Conservation (phyloP, 2,797 vertebrate genomes). For the Malurus splendens region DNA sequence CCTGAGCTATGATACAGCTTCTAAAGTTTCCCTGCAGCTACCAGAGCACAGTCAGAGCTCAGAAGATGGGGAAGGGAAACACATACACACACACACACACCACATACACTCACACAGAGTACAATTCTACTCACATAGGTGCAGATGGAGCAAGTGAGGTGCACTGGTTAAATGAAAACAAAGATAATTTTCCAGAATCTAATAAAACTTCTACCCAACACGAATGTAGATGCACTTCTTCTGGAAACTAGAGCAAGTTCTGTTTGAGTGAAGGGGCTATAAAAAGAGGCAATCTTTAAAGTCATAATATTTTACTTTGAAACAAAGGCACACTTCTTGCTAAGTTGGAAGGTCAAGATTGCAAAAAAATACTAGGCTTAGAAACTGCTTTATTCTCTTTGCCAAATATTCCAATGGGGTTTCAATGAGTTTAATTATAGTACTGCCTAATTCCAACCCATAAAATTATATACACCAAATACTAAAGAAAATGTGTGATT, state of each 20-base stretch:
- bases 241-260: neutral
- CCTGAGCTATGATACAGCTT: constrained; percentile 65
- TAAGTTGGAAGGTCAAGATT: neutral
- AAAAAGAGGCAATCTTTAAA: neutral
- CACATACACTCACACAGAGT: neutral
- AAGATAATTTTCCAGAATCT: neutral
- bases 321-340: neutral
- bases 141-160: neutral
- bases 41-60: constrained; percentile 29
- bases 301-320: neutral
- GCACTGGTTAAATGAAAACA: neutral
- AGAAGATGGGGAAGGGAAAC: constrained; percentile 14
- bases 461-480: constrained; percentile 33
- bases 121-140: neutral
- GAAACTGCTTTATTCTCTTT: neutral
- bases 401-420: neutral
- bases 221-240: neutral
- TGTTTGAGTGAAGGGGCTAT: neutral
- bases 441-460: constrained; percentile 27
- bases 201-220: neutral
- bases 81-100: neutral
- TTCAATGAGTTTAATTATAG: constrained; percentile 30
- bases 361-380: neutral
- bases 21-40: constrained; percentile 56
- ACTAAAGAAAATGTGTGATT: constrained; percentile 38